Percentiles rank a stretch among this genome's conserved stretches.
phyloP scores from a whole-genome alignment of 2,888 invertebrate genomes.

The Pandemis cinnamomeana region DNA sequence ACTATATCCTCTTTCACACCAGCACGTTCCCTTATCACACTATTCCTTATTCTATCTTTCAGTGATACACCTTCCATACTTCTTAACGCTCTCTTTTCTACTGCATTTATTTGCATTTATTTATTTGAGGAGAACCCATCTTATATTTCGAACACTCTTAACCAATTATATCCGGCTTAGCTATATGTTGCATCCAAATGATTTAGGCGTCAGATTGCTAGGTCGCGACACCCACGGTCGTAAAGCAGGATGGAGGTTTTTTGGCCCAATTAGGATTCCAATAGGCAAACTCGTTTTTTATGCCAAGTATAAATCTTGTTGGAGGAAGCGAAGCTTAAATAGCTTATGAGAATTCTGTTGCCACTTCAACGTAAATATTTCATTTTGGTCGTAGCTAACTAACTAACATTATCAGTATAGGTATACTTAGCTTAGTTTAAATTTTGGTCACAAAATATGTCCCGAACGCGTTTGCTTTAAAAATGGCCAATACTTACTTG shows the following conservation, averaged over 20 bases:
- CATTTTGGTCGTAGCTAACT: not conserved
- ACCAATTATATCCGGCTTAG: not conserved
- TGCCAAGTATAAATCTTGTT: conserved; percentile 36
- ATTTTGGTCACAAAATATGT: too few species aligned
- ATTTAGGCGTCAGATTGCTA: conserved; percentile 34
- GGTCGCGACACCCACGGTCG: conserved; percentile 27
- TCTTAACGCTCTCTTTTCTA: too few species aligned
- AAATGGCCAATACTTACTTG: too few species aligned
- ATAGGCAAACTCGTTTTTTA: conserved; percentile 28
- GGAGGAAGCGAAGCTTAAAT: conserved; percentile 11
- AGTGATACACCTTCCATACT: too few species aligned
- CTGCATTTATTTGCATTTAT: too few species aligned
- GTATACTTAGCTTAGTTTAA: too few species aligned
- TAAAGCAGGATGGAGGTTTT: conserved; percentile 25
- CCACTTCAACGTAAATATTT: not conserved
- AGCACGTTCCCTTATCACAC: too few species aligned
- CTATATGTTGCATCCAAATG: conserved; percentile 22
- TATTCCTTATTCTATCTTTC: too few species aligned
- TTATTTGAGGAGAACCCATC: not conserved
- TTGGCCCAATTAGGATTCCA: conserved; percentile 29
- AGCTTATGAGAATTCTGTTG: conserved; percentile 27
- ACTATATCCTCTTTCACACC: too few species aligned
- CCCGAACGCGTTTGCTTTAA: too few species aligned
- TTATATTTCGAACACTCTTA: not conserved
- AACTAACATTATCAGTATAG: too few species aligned